Conservation (phyloP, 2,797 vertebrate species). For the Melanitta fusca region DNA sequence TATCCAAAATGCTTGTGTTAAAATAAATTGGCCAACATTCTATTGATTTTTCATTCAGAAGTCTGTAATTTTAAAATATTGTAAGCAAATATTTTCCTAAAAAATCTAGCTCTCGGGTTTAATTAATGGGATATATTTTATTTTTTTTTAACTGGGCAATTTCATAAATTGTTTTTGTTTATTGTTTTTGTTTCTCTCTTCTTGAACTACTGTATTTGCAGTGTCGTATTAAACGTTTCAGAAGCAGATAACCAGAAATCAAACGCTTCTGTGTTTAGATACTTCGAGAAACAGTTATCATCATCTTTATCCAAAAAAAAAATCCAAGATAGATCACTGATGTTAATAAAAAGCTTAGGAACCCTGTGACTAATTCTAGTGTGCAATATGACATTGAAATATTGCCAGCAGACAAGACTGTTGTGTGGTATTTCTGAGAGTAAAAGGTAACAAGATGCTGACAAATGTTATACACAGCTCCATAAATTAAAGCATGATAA, state of each 20-base stretch:
- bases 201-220: not conserved
- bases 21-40: not conserved
- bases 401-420: not conserved
- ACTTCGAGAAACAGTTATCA: not conserved
- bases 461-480: not conserved
- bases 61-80: not conserved
- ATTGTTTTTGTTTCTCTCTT: not conserved
- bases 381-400: not conserved
- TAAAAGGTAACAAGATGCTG: not conserved
- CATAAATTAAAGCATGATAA: slow-evolving; percentile 11
- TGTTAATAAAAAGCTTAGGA: not conserved
- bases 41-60: not conserved
- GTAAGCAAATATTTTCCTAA: not conserved
- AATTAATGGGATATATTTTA: accelerated
- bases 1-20: not conserved
- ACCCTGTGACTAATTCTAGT: not conserved
- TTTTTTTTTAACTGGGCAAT: not conserved
- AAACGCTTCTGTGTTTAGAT: not conserved
- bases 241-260: not conserved
- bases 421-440: not conserved
- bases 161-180: not conserved
- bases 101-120: not conserved
- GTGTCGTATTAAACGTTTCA: not conserved
- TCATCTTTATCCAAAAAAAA: not conserved
- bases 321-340: not conserved